Evolutionary conservation across 2,113 vertebrate genomes (phyloP), one percentile per base, ranked within the genome.

Genomic region (Lipotes vexillifer): DNA sequence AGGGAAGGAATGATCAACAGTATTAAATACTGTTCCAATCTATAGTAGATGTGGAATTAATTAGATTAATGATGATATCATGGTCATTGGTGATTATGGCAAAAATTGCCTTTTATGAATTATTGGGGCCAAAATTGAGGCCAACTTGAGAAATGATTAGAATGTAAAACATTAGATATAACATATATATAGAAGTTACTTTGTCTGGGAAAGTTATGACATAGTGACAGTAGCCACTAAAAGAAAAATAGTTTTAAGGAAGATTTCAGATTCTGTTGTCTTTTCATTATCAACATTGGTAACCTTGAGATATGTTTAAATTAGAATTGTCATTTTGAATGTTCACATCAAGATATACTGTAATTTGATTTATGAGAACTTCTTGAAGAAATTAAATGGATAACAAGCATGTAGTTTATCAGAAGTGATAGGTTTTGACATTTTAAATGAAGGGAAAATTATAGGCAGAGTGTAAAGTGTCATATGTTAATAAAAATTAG

Each of bases 401-500:
- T 57, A 57, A 12, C 17, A n/a, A 38, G 13, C 1, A 68, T 8
- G 72, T n/a, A 15, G 8, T 78, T 27, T 65, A 11, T 71, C 6
- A 78, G 31, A 94, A 90, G 20, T 49, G 18, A 33, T 59, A 86
- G 25, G 4, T 36, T 80, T 90, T 63, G 44, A 65, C n/a, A 84
- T 87, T 88, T 88, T 94, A 84, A 90, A 17, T 63, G 25, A 75
- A 78, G 5, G 8, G 27, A 72, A 68, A 72, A 66, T 13, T 31
- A 49, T 38, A 63, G 3, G 41, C 20, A n/a, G 18, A 21, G 1
- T 81, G 0, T 77, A 69, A 74, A 75, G 8, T 81, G 18, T 9
- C n/a, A 0, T 33, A 2, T 57, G 1, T 49, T 80, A 17, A n/a
- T 29, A 63, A 93, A 38, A 1, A 59, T 66, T 44, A 49, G 18